A percentile compares a stretch with the other conserved stretches of the same genome.
phyloP scores from a whole-genome alignment of 2,113 vertebrate species.

The Sphaerodactylus townsendi region DNA sequence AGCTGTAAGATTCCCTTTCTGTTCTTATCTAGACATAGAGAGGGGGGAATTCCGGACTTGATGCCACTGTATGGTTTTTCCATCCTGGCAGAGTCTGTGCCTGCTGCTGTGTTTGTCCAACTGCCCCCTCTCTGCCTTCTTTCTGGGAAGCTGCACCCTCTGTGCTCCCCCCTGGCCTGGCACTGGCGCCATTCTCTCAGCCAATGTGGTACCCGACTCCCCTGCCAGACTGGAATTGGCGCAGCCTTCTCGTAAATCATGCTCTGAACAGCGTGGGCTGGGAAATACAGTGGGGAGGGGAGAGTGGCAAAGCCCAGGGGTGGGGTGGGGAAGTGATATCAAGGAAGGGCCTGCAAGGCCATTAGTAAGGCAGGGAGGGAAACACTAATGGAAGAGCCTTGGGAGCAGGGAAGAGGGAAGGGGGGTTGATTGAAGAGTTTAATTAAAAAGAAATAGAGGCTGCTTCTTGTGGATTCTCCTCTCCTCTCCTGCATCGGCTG shows the following conservation, averaged over 20 bases:
- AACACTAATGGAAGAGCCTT: constrained; percentile 36
- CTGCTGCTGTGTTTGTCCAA: neutral
- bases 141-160: constrained; percentile 32
- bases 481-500: neutral
- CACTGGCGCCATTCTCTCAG: constrained; percentile 30
- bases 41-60: neutral
- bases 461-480: constrained; percentile 19
- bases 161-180: constrained; percentile 1
- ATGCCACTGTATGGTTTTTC: neutral
- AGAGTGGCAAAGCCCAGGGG: constrained; percentile 19
- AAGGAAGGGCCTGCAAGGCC: constrained; percentile 17
- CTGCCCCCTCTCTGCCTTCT: neutral
- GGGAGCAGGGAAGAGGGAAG: constrained; percentile 6
- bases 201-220: constrained; percentile 30
- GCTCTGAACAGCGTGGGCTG: constrained; percentile 11
- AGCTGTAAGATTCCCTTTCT: neutral
- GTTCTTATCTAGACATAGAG: neutral
- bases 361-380: constrained; percentile 28
- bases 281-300: constrained; percentile 27
- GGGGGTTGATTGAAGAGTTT: constrained; percentile 35
- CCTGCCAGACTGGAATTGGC: constrained; percentile 31
- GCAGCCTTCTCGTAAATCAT: constrained; percentile 39
- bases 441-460: constrained; percentile 36
- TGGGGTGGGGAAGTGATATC: neutral
- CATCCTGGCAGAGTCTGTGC: neutral